phyloP scores from a whole-genome alignment of 2,888 invertebrate genomes.

The Nephrotoma appendiculata region DNA sequence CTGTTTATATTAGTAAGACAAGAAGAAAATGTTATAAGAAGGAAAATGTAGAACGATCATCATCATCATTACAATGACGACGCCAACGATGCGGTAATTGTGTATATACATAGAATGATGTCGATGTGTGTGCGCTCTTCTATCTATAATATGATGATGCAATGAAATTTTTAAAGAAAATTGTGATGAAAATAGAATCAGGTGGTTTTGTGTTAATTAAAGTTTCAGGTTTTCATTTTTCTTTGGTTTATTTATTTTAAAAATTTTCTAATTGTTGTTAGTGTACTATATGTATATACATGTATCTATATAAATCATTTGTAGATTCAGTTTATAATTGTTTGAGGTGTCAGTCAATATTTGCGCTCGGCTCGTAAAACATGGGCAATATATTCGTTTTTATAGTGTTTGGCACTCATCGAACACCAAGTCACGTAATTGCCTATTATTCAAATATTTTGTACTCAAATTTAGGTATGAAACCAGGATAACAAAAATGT shows the following conservation, averaged over 20 bases:
- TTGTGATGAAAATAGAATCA: neutral
- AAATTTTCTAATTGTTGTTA: neutral
- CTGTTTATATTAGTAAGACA: neutral
- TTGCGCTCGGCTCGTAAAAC: neutral
- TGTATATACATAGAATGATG: neutral
- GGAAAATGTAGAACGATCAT: neutral
- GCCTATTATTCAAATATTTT: neutral
- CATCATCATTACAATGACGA: neutral
- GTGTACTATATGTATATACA: neutral
- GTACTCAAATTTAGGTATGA: neutral
- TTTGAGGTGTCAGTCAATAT: neutral
- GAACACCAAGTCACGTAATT: neutral
- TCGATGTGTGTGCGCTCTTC: neutral
- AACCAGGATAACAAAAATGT: neutral
- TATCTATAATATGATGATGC: neutral
- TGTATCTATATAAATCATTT: neutral
- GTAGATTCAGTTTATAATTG: neutral
- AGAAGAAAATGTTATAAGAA: neutral
- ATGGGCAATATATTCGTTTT: neutral
- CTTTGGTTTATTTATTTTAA: neutral
- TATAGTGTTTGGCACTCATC: neutral
- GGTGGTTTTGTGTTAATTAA: neutral
- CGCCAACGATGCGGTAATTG: neutral
- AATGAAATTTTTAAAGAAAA: neutral
- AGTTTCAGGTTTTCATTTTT: neutral